phyloP scores from a whole-genome alignment of 2,888 invertebrate genomes.

The Macaria notata region DNA sequence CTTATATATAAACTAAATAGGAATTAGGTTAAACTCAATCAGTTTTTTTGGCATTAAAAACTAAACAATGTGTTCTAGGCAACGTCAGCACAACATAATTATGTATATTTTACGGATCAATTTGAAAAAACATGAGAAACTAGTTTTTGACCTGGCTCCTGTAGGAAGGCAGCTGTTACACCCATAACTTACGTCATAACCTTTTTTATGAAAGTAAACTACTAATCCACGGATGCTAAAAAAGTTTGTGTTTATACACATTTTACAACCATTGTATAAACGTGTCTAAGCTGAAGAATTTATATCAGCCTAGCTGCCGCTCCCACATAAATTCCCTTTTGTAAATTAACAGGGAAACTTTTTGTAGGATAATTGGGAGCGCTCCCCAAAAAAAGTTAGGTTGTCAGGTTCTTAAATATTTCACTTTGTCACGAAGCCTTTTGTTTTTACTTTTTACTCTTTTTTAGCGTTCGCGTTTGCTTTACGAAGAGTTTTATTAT shows the following conservation, averaged over 20 bases:
- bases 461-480: conserved; percentile 2
- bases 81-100: too few relatives aligned
- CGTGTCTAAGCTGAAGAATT: conserved; percentile 30
- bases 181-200: too few relatives aligned
- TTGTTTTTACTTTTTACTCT: conserved; percentile 23
- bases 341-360: conserved; percentile 31
- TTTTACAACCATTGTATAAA: conserved; percentile 13
- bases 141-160: too few relatives aligned
- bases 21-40: too few relatives aligned
- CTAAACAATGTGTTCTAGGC: too few relatives aligned
- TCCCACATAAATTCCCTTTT: conserved; percentile 32
- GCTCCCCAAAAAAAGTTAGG: conserved; percentile 31
- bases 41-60: too few relatives aligned
- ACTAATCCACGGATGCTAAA: neutral
- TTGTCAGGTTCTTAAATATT: conserved; percentile 33
- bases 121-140: too few relatives aligned
- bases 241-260: conserved; percentile 3
- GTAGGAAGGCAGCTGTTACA: too few relatives aligned
- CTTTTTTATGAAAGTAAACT: neutral
- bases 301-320: conserved; percentile 22
- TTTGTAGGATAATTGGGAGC: conserved; percentile 34
- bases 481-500: conserved; percentile 4
- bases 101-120: too few relatives aligned
- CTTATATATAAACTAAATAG: too few relatives aligned
- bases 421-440: conserved; percentile 35